Base-by-base conservation (phyloP, 2,888 invertebrate genomes). In the Drosophila yooni region DNA sequence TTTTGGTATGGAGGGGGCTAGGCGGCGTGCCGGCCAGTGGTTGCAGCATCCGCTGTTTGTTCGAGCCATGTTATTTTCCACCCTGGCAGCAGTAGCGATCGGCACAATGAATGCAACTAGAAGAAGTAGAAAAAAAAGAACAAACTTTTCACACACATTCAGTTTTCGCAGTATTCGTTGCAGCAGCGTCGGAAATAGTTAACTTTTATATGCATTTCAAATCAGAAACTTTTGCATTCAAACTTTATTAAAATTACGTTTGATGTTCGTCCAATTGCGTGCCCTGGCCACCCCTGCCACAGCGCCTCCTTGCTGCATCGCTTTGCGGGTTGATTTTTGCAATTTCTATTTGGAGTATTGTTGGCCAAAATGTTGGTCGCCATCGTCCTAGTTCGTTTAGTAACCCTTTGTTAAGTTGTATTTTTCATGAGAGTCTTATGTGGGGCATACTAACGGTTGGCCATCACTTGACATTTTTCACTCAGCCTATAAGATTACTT, bases 241-340 rank as follows among this genome's bases (percentile, higher is more conserved):
- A 87, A 87, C 87, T 87, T 87, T 89, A 89, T 89, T 84, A 87
- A 87, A 87, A 87, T 89, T 89, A 77, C 81, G 81, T 81, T 88
- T 81, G 89, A 82, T 82, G 87, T 64, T 76, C 71, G 67, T 67
- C 76, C 81, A 73, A 83, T 79, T 72, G 50, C 61, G 34, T 53
- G 7, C 54, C 25, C 52, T 10, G 33, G 0, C 11, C 33, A 27
- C n/a, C 27, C 36, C 34, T 11, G 15, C 34, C 36, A 36, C 10
- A 3, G 21, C 18, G 0, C 18, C 21, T 40, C 21, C 6, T 40
- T 29, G 18, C n/a, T 15, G 29, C 43, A 43, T 21, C 25, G 15
- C 57, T 27, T 11, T 31, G 27, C 21, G 31, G 38, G 43, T 56
- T 58, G 34, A 61, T 71, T 56, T 80, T 58, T 43, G 59, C 79